Evolutionary conservation across 1,140 invertebrate species (phyloP).

Genomic region (Chionoecetes opilio): DNA sequence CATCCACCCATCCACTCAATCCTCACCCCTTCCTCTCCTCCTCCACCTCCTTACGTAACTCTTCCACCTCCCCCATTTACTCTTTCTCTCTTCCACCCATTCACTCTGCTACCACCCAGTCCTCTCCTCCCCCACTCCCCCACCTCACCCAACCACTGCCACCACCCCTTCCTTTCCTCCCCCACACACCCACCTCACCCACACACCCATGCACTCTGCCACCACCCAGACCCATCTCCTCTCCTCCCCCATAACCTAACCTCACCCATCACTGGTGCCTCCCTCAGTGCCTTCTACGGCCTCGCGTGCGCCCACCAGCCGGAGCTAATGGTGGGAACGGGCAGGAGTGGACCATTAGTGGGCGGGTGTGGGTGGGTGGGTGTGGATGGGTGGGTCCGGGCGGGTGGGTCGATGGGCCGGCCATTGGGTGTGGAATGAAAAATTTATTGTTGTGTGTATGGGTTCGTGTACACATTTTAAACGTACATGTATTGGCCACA

Average conservation of each 20-base stretch:
- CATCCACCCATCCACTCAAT: not conserved
- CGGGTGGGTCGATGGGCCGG: not conserved
- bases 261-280: not conserved
- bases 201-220: too few species aligned
- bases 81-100: not conserved
- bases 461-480: not conserved
- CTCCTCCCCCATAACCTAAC: too few species aligned
- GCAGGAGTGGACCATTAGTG: not conserved
- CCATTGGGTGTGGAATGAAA: not conserved
- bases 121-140: not conserved
- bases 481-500: not conserved
- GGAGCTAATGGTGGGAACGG: not conserved
- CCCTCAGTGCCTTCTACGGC: not conserved
- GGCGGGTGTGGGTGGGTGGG: not conserved
- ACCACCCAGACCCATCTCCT: too few species aligned
- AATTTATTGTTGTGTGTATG: not conserved
- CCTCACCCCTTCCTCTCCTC: not conserved
- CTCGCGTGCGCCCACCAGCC: not conserved
- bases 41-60: slow-evolving; percentile 7
- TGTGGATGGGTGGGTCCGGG: not conserved
- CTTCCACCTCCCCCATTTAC: not conserved
- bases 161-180: not conserved
- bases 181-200: not conserved
- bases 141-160: not conserved
- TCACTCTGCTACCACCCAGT: not conserved